A percentile compares a stretch with the other conserved stretches of the same genome.
These are phyloP conservation scores for Crotalus tigris DNA, from an alignment of 2,113 vertebrate genomes.

Conservation along the genomic window DNA sequence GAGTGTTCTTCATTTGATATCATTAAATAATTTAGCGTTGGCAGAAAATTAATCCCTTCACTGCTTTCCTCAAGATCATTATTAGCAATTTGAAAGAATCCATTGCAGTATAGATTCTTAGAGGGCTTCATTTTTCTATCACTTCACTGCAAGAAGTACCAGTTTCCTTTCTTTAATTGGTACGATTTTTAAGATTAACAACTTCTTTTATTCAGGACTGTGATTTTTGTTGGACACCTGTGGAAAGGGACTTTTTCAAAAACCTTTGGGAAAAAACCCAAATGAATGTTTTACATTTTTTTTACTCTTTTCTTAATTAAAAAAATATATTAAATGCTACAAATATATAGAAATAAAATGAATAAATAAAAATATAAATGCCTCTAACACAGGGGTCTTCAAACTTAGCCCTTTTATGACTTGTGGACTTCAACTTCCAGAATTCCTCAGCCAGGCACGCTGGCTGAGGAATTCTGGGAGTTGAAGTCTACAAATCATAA, in stretches of 20 bases:
- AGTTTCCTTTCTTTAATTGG: not conserved
- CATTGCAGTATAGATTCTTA: not conserved
- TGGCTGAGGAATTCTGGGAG: too few species aligned
- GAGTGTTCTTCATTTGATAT: not conserved
- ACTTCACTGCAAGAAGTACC: not conserved
- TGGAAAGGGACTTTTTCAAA: not conserved
- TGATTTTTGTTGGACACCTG: not conserved
- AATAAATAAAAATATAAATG: not conserved
- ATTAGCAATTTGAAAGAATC: not conserved
- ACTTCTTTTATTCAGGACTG: not conserved
- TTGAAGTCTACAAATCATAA: too few species aligned
- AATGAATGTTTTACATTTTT: not conserved
- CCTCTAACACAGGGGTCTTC: not conserved
- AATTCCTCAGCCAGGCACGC: too few species aligned
- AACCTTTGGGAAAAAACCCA: not conserved
- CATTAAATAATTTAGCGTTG: not conserved
- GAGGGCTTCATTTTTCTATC: not conserved
- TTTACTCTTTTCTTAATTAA: not conserved
- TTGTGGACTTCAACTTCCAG: too few species aligned
- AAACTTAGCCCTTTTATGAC: too few species aligned
- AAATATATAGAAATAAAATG: not conserved
- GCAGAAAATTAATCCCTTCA: not conserved
- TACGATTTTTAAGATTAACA: not conserved
- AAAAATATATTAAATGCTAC: not conserved
- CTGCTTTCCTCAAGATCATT: not conserved